A percentile compares a stretch with the other conserved stretches of the same genome.
These are phyloP conservation scores for Drosophila nr. fundita DNA, from an alignment of 2,888 invertebrate species.

Conservation along the genomic window DNA sequence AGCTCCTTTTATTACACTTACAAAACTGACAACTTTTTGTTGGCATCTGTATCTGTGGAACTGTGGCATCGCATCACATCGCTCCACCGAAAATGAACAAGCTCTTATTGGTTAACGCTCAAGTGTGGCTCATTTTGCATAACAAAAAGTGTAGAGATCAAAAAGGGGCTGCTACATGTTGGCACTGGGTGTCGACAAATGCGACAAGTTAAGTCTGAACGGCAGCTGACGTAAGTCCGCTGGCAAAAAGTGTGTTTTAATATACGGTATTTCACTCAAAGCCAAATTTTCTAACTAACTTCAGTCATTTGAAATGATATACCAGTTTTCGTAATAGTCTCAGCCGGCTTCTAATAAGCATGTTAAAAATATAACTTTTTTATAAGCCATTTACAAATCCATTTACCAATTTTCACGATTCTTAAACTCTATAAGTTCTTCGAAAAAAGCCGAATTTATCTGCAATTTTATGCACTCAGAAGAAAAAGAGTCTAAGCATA, in stretches of 20 bases:
- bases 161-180: conserved; percentile 13
- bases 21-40: conserved; percentile 33
- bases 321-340: not conserved
- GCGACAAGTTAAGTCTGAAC: conserved; percentile 16
- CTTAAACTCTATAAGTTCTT: not conserved
- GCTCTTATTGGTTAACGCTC: conserved; percentile 23
- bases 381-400: not conserved
- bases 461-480: not conserved
- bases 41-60: conserved; percentile 51
- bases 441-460: not conserved
- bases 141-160: conserved; percentile 12
- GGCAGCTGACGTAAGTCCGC: not conserved
- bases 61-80: conserved; percentile 24
- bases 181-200: conserved; percentile 34
- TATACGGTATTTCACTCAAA: not conserved
- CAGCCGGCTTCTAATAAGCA: not conserved
- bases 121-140: conserved; percentile 29
- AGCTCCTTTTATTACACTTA: conserved; percentile 52
- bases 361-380: not conserved
- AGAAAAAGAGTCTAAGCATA: not conserved
- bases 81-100: conserved; percentile 3
- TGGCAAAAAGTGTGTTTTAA: not conserved
- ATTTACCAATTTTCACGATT: not conserved
- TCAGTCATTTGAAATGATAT: not conserved
- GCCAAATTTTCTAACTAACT: not conserved